Evolutionary conservation across 2,113 vertebrate species (phyloP).

Genomic region (Rhea pennata): DNA sequence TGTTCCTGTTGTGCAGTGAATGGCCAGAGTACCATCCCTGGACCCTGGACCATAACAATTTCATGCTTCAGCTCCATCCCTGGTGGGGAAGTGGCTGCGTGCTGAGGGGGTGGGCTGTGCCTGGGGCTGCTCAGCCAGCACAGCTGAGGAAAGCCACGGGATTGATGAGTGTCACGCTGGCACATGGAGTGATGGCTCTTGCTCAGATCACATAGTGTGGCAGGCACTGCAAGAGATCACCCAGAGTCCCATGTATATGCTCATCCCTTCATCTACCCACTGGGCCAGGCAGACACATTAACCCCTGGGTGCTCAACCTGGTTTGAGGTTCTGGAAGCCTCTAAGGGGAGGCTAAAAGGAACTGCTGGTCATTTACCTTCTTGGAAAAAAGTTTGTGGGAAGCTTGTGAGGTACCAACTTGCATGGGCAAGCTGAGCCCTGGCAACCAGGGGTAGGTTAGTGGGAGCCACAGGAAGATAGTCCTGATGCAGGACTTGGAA

Average conservation of each 20-base stretch:
- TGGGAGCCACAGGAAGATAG: background rate
- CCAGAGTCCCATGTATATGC: rapidly evolving
- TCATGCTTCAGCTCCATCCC: background rate
- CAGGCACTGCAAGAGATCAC: background rate
- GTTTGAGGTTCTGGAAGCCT: background rate
- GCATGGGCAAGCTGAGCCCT: background rate
- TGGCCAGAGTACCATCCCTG: background rate
- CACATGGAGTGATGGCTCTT: background rate
- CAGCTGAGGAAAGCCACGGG: background rate
- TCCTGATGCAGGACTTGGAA: background rate
- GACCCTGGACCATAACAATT: rapidly evolving
- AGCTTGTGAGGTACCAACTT: background rate
- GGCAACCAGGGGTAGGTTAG: background rate
- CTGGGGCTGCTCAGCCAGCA: background rate
- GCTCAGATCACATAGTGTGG: background rate
- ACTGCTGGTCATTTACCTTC: background rate
- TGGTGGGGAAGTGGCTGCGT: background rate
- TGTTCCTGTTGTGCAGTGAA: rapidly evolving
- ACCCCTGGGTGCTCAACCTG: background rate
- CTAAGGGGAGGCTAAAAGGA: background rate
- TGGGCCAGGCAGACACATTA: background rate
- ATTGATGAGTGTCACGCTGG: background rate
- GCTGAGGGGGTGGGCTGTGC: background rate
- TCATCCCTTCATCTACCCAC: background rate
- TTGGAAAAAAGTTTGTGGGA: background rate